These are phyloP conservation scores for Antheraea yamamai DNA, from an alignment of 2,888 invertebrate species.

Conservation along the genomic window DNA sequence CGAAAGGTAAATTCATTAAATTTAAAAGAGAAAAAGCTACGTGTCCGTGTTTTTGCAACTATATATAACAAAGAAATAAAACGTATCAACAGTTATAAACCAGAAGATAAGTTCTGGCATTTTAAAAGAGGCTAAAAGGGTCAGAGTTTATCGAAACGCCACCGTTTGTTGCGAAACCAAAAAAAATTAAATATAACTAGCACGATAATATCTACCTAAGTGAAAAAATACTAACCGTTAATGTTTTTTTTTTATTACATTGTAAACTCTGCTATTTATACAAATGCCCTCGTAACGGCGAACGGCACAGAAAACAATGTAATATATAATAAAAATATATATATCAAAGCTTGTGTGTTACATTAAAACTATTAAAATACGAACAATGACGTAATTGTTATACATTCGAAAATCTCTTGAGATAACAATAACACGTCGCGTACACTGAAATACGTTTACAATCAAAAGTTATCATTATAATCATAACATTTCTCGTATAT, in stretches of 20 bases:
- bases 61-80: neutral
- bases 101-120: neutral
- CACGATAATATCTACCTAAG: neutral
- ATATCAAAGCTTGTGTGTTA: neutral
- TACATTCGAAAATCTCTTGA: neutral
- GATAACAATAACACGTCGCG: neutral
- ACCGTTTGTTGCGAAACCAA: neutral
- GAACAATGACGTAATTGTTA: neutral
- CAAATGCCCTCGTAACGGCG: neutral
- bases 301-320: neutral
- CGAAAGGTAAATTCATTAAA: neutral
- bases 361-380: neutral
- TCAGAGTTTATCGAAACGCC: neutral
- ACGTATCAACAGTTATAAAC: neutral
- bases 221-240: slow-evolving; percentile 4
- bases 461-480: neutral
- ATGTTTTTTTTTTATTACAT: neutral
- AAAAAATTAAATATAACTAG: neutral
- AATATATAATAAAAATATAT: neutral
- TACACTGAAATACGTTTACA: neutral
- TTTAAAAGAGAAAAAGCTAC: neutral
- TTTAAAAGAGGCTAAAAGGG: neutral
- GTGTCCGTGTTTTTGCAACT: too few relatives aligned
- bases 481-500: neutral
- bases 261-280: neutral